Conservation (phyloP, 1,140 invertebrate genomes). For the Thereuonema tuberculata region DNA sequence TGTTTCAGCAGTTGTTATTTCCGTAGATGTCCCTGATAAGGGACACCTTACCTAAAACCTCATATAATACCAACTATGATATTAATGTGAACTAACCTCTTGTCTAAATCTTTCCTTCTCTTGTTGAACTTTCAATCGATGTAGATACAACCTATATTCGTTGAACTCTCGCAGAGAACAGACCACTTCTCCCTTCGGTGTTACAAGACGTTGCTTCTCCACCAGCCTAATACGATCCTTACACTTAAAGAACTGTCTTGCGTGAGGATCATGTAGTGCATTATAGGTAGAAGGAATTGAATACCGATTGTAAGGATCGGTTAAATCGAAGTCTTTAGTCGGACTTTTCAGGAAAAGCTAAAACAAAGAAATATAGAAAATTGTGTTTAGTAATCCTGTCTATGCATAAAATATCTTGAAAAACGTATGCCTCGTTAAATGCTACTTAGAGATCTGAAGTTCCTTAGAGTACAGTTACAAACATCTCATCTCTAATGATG, state of each 20-base stretch:
- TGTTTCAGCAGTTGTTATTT: too few relatives aligned
- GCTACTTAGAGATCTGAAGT: too few relatives aligned
- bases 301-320: background rate
- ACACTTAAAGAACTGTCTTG: background rate
- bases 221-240: background rate
- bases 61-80: too few relatives aligned
- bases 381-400: too few relatives aligned
- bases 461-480: too few relatives aligned
- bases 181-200: background rate
- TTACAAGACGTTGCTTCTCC: background rate
- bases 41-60: too few relatives aligned
- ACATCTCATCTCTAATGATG: too few relatives aligned
- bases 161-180: background rate
- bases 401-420: too few relatives aligned
- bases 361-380: too few relatives aligned
- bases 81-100: background rate
- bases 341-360: too few relatives aligned
- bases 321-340: background rate
- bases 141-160: background rate
- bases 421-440: too few relatives aligned
- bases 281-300: background rate
- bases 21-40: too few relatives aligned
- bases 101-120: background rate
- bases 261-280: background rate
- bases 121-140: background rate